Conservation (phyloP, 1,140 invertebrate species). For the Cherax destructor region DNA sequence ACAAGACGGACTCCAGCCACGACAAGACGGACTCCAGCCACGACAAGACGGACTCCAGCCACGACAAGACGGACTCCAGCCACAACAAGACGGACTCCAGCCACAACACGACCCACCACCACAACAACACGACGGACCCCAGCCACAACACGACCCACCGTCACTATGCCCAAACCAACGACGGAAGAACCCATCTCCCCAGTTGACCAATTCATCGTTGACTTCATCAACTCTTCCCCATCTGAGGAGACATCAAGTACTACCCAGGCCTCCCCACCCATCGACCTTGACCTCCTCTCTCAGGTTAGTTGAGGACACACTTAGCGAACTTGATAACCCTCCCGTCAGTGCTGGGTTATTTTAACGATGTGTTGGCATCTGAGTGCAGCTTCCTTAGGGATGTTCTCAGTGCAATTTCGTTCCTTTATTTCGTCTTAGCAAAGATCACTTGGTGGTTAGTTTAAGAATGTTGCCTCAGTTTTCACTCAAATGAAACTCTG, state of each 20-base stretch:
- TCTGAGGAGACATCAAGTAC: slow-evolving; percentile 32
- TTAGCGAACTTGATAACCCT: too few relatives aligned
- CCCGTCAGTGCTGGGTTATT: too few relatives aligned
- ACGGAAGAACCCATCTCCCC: slow-evolving; percentile 56
- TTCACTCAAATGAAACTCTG: too few relatives aligned
- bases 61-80: background rate
- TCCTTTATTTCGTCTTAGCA: too few relatives aligned
- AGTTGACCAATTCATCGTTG: slow-evolving; percentile 58
- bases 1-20: background rate
- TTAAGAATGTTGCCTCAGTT: too few relatives aligned
- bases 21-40: slow-evolving; percentile 12
- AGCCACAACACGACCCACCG: background rate
- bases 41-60: background rate
- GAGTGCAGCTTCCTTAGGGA: too few relatives aligned
- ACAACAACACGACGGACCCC: background rate
- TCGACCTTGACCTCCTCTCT: slow-evolving; percentile 41
- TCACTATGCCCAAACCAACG: slow-evolving; percentile 26
- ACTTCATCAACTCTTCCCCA: slow-evolving; percentile 60
- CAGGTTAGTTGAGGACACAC: slow-evolving; percentile 11
- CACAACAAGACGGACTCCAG: background rate
- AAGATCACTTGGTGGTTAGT: too few relatives aligned
- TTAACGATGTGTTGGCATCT: too few relatives aligned
- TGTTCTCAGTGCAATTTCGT: too few relatives aligned
- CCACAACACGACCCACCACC: slow-evolving; percentile 20
- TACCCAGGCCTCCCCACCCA: background rate